Evolutionary conservation across 2,888 invertebrate genomes (phyloP).

Genomic region (Pseudolycoriella hygida): DNA sequence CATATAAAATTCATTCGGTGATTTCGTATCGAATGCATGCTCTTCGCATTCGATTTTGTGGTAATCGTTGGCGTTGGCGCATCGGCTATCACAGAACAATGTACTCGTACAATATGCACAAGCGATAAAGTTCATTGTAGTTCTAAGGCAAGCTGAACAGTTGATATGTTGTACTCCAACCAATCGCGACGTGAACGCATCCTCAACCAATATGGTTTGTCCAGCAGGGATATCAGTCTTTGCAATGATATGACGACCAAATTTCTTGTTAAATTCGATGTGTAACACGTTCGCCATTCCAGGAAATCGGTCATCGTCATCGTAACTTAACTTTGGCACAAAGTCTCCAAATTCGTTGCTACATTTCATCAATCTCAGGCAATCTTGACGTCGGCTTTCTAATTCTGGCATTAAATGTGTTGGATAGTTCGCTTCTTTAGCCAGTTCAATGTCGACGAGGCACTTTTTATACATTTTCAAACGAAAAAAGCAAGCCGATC

Average conservation of each 20-base stretch:
- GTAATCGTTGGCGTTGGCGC: neutral
- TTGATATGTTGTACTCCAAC: neutral
- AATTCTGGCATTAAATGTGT: neutral
- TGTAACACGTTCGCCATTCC: neutral
- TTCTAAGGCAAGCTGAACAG: neutral
- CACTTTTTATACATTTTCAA: too few relatives aligned
- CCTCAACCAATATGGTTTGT: neutral
- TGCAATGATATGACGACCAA: slow-evolving; percentile 1
- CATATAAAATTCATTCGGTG: neutral
- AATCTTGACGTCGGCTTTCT: neutral
- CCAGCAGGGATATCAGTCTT: neutral
- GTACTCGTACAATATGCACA: neutral
- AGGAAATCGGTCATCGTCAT: neutral
- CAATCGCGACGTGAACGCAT: neutral
- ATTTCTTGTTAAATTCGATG: neutral
- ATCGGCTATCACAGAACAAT: neutral
- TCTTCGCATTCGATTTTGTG: neutral
- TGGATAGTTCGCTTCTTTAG: neutral
- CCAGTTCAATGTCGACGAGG: too few relatives aligned
- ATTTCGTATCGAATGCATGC: neutral
- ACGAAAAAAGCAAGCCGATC: too few relatives aligned
- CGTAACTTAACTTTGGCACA: slow-evolving; percentile 2
- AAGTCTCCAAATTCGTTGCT: neutral
- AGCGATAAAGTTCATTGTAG: slow-evolving; percentile 2
- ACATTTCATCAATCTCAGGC: neutral